phyloP scores from a whole-genome alignment of 1,140 invertebrate genomes.

The Eriosoma lanigerum region DNA sequence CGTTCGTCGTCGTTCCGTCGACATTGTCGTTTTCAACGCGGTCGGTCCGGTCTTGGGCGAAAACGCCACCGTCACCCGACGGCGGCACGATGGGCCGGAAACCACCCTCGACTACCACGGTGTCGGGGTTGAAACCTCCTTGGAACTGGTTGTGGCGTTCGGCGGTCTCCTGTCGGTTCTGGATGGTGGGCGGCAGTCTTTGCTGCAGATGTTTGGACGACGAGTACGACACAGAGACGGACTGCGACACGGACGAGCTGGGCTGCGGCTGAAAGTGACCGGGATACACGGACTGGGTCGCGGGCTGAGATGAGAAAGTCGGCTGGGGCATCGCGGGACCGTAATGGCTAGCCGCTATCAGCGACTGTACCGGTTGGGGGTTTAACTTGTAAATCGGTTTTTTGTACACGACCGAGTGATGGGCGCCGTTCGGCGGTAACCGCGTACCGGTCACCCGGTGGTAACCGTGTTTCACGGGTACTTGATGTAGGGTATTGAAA shows the following conservation, averaged over 20 bases:
- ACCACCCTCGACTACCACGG: conserved; percentile 77
- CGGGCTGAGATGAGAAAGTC: neutral
- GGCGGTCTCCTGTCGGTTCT: neutral
- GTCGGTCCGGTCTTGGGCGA: neutral
- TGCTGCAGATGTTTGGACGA: conserved; percentile 45
- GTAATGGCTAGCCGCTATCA: neutral
- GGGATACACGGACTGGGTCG: neutral
- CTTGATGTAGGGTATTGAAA: conserved; percentile 1
- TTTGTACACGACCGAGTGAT: conserved; percentile 46
- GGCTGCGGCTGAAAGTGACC: neutral
- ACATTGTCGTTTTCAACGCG: neutral
- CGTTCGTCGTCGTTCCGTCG: neutral
- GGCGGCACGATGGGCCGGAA: conserved; percentile 78
- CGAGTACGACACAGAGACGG: conserved; percentile 52
- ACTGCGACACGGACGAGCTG: conserved; percentile 39
- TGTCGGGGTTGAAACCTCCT: conserved; percentile 73
- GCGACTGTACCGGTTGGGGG: neutral
- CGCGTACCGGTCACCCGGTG: conserved; percentile 6
- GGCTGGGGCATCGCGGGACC: neutral
- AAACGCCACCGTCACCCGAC: no score
- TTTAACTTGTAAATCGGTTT: conserved; percentile 52
- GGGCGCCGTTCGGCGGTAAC: neutral
- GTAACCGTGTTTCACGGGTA: neutral
- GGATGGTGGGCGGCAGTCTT: neutral
- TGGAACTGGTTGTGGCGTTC: neutral